Evolutionary conservation across 2,888 invertebrate genomes (phyloP).

Genomic region (Troides oblongomaculatus): DNA sequence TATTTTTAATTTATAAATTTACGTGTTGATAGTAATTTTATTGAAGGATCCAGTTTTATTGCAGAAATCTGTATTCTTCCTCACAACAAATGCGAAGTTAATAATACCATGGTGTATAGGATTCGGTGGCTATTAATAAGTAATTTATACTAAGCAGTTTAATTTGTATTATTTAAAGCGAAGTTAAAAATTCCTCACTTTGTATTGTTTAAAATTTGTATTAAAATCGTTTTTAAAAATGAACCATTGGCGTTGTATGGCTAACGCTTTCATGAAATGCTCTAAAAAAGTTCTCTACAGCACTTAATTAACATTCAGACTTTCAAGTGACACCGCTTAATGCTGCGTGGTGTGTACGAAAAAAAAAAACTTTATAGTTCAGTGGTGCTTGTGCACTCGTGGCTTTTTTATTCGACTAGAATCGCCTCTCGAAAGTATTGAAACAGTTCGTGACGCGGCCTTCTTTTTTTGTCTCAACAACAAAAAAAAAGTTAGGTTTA

Average conservation of each 20-base stretch:
- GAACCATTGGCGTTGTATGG: constrained; percentile 16
- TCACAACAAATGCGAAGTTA: too few relatives aligned
- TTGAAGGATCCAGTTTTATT: too few relatives aligned
- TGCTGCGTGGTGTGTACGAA: constrained; percentile 11
- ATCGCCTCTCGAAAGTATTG: too few relatives aligned
- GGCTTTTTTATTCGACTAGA: constrained; percentile 1
- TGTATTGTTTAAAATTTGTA: constrained; percentile 1
- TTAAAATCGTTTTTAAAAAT: constrained; percentile 9
- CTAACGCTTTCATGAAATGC: constrained; percentile 22
- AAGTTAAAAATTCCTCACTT: background rate
- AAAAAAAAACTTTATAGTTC: constrained; percentile 13
- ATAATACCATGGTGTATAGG: too few relatives aligned
- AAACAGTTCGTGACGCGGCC: background rate
- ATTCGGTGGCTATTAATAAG: too few relatives aligned
- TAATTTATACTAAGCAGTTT: too few relatives aligned
- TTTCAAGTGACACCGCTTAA: constrained; percentile 24
- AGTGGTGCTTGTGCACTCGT: background rate
- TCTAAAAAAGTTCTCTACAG: constrained; percentile 14
- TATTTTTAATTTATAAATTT: too few relatives aligned
- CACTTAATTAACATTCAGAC: constrained; percentile 29
- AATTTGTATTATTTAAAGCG: too few relatives aligned
- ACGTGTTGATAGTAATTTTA: too few relatives aligned
- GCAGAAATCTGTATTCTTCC: too few relatives aligned
- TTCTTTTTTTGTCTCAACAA: background rate
- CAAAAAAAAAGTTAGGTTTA: too few relatives aligned